Percentiles rank a stretch among this genome's conserved stretches.
Conservation (phyloP, 1,140 invertebrate species). For the Heliconius himera region DNA sequence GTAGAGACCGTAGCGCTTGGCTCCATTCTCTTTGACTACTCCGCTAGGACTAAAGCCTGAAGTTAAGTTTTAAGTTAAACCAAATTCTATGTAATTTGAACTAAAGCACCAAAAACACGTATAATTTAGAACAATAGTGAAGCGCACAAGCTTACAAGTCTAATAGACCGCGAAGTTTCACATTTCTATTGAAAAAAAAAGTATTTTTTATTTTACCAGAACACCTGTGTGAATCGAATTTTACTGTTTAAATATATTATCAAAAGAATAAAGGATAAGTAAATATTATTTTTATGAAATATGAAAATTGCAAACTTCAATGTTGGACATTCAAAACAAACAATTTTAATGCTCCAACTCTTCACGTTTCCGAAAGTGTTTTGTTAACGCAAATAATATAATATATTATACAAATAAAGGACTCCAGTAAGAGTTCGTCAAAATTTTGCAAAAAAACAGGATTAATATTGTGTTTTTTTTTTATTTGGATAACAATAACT, state of each 20-base stretch:
- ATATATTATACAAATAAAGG: neutral
- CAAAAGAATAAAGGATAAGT: neutral
- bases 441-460: neutral
- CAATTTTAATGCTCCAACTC: conserved; percentile 11
- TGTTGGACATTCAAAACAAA: conserved; percentile 13
- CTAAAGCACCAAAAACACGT: neutral
- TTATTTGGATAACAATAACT: neutral
- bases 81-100: neutral
- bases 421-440: neutral
- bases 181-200: neutral
- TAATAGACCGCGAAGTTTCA: neutral
- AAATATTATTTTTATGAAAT: conserved; percentile 16
- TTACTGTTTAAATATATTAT: neutral
- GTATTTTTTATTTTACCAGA: neutral
- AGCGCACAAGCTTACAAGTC: neutral
- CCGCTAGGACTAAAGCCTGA: no score
- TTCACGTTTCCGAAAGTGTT: conserved; percentile 9
- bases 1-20: no score
- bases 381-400: conserved; percentile 7
- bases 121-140: neutral
- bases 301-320: conserved; percentile 17
- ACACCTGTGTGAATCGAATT: conserved; percentile 3
- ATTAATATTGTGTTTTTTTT: neutral
- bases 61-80: no score
- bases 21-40: no score